Conservation (phyloP, 2,888 invertebrate genomes). For the Hydrotaea diabolus region DNA sequence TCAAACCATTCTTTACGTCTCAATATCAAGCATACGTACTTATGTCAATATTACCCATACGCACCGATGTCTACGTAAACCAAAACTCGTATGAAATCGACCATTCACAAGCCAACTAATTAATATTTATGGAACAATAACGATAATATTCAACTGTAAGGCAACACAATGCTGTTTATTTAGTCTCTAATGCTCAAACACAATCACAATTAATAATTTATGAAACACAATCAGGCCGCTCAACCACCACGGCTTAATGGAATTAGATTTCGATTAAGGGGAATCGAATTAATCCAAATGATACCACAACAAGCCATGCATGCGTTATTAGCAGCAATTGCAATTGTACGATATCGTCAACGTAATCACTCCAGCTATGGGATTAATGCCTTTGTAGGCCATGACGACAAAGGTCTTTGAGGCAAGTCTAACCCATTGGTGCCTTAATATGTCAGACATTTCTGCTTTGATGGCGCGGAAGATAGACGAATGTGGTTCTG, state of each 20-base stretch:
- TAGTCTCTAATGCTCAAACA: neutral
- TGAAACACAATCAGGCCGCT: neutral
- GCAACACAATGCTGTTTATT: neutral
- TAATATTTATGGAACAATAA: neutral
- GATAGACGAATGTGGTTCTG: neutral
- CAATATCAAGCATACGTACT: too few species aligned
- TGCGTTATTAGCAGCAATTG: neutral
- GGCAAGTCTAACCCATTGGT: neutral
- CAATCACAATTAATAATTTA: neutral
- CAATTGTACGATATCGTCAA: neutral
- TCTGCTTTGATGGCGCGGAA: neutral
- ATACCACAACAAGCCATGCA: neutral
- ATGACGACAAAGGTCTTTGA: neutral
- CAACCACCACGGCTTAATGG: neutral
- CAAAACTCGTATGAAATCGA: neutral
- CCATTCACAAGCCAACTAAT: neutral
- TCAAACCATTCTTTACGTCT: too few species aligned
- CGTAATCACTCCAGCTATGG: neutral
- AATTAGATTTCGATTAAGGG: neutral
- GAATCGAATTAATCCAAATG: neutral
- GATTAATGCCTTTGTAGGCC: neutral
- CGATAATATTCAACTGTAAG: neutral
- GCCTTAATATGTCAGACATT: neutral
- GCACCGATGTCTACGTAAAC: neutral
- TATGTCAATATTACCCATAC: neutral